phyloP scores from a whole-genome alignment of 2,888 invertebrate genomes.

The Cybosia mesomella region DNA sequence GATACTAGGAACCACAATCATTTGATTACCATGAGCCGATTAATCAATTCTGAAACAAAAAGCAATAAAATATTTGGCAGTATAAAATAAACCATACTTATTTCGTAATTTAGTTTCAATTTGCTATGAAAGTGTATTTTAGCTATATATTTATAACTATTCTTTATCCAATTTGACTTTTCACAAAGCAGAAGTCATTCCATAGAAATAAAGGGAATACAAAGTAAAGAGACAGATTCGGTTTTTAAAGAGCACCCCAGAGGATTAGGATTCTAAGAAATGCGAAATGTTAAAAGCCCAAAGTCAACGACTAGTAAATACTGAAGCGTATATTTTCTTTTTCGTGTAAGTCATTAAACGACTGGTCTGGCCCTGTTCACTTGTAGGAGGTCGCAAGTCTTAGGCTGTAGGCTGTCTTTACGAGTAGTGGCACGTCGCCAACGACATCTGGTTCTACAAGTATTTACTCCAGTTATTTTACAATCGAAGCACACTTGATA shows the following conservation, averaged over 20 bases:
- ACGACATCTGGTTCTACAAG: conserved; percentile 57
- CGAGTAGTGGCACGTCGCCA: conserved; percentile 65
- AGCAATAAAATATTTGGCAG: too few relatives aligned
- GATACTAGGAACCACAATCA: too few relatives aligned
- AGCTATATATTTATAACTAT: not conserved
- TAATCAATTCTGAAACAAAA: too few relatives aligned
- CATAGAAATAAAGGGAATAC: not conserved
- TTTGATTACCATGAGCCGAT: too few relatives aligned
- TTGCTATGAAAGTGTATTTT: not conserved
- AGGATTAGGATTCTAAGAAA: not conserved
- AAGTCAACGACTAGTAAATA: not conserved
- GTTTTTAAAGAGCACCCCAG: not conserved
- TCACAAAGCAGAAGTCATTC: not conserved
- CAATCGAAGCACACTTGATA: conserved; percentile 1
- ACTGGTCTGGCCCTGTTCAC: conserved; percentile 20
- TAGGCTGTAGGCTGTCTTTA: conserved; percentile 43
- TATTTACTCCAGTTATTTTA: conserved; percentile 53
- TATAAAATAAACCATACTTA: too few relatives aligned
- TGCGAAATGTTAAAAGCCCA: not conserved
- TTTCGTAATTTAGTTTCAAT: not conserved
- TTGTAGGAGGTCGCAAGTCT: conserved; percentile 38
- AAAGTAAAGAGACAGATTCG: not conserved
- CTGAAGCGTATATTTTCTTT: conserved; percentile 26
- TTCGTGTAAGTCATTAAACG: conserved; percentile 25
- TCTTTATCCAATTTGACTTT: not conserved